Evolutionary conservation across 2,113 vertebrate genomes (phyloP), one percentile per base, ranked within the genome.

Genomic region (Amazona vittata): DNA sequence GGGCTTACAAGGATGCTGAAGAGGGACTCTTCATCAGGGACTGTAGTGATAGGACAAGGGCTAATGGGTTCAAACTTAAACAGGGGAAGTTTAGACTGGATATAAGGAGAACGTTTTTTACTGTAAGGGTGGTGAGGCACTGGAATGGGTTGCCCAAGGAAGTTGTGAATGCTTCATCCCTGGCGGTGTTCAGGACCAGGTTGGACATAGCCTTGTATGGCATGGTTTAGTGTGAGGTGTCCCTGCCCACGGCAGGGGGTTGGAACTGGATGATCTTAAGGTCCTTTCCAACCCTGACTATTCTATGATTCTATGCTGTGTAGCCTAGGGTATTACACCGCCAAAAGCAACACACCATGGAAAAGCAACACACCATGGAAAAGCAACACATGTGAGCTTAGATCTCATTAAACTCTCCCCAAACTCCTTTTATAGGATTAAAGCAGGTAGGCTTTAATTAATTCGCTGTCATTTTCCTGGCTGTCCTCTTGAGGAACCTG

Each of bases 291-390:
- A n/a, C 55, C 13, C 13, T 21, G 22, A n/a, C 33, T 19, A 22
- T 59, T n/a, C 55, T 59, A 14, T 22, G 33, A 15, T n/a, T 59
- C 20, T 9, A 59, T 14, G 7, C 52, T 18, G 49, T 15, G 17
- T 18, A 59, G 9, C 13, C 28, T 46, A 20, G 19, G 53, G 16
- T 53, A 41, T 12, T 2, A 1, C 46, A 20, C 5, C 1, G 1
- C 29, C 59, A 80, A 80, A 71, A 83, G 39, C 47, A 47, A 47
- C 35, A 15, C 0, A 0, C 35, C 35, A 37, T 37, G 35, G 35
- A 37, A 37, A 37, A 37, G 35, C 35, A 50, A 12, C 2, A 3
- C 13, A 11, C 26, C 0, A 1, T 1, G 0, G 49, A 55, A 69
- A 83, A 94, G 33, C 13, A 47, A 47, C 35, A 15, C 0, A 0